Conservation (phyloP, 2,113 vertebrate species). For the Rhabdornis inornatus region DNA sequence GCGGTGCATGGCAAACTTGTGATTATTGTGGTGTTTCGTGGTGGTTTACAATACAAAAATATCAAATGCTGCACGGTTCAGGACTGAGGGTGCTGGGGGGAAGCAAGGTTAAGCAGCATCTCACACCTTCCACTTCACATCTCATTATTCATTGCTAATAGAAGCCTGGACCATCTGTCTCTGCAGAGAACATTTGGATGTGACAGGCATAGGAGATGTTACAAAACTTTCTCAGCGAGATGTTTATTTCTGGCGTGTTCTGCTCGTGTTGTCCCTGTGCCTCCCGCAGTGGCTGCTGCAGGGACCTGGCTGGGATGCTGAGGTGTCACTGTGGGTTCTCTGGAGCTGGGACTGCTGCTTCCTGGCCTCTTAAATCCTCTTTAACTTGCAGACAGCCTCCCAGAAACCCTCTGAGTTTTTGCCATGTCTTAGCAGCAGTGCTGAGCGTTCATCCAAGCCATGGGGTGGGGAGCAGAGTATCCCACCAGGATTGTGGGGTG, state of each 20-base stretch:
- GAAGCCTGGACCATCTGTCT: slow-evolving; percentile 67
- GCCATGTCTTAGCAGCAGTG: accelerated
- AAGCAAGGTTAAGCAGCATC: slow-evolving; percentile 66
- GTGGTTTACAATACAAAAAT: slow-evolving; percentile 30
- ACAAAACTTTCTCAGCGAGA: not conserved
- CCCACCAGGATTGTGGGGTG: not conserved
- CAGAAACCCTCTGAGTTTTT: not conserved
- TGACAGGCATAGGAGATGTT: slow-evolving; percentile 53
- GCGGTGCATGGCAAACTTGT: not conserved
- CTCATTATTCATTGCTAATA: slow-evolving; percentile 72
- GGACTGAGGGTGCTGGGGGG: slow-evolving; percentile 29
- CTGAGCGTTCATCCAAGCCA: accelerated
- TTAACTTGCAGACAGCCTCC: not conserved
- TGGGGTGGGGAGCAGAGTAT: not conserved
- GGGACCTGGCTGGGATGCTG: not conserved
- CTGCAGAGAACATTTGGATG: slow-evolving; percentile 19
- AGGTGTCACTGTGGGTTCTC: accelerated
- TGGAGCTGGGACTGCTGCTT: not conserved
- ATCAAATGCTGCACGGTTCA: slow-evolving; percentile 15
- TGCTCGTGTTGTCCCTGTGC: not conserved
- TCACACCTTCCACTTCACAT: slow-evolving; percentile 64
- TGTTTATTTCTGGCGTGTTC: slow-evolving; percentile 17
- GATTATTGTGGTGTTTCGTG: not conserved
- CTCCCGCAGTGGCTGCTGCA: not conserved
- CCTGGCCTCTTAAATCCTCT: not conserved